Evolutionary conservation across 2,888 invertebrate genomes (phyloP).

Genomic region (Embidobia sp.): DNA sequence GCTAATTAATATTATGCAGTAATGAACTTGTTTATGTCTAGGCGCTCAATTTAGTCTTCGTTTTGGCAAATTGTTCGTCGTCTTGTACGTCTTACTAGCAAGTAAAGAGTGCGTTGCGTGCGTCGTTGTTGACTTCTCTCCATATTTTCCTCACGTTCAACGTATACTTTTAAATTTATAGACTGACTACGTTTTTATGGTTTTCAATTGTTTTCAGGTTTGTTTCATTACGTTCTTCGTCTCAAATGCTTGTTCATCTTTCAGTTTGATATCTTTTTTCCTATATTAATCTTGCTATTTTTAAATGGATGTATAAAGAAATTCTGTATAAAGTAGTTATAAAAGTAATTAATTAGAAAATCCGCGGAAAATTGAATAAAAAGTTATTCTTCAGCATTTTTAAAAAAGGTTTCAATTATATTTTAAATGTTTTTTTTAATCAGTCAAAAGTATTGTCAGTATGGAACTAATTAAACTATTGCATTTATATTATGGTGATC

Average conservation of each 20-base stretch:
- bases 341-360: too few species aligned
- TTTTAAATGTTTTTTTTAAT: too few species aligned
- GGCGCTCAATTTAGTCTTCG: not conserved
- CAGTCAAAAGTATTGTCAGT: too few species aligned
- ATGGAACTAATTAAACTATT: too few species aligned
- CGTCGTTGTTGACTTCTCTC: constrained; percentile 11
- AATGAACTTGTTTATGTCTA: constrained; percentile 3
- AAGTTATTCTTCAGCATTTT: too few species aligned
- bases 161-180: constrained; percentile 21
- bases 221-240: constrained; percentile 2
- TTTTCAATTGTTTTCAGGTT: constrained; percentile 26
- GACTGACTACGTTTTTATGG: constrained; percentile 4
- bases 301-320: too few species aligned
- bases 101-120: constrained; percentile 3
- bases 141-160: constrained; percentile 16
- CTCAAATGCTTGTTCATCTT: not conserved
- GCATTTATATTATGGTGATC: too few species aligned
- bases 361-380: too few species aligned
- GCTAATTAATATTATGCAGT: not conserved
- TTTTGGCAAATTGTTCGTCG: constrained; percentile 8
- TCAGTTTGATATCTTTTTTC: not conserved
- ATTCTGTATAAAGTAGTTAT: too few species aligned
- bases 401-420: too few species aligned
- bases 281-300: too few species aligned
- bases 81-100: constrained; percentile 9